Conservation (phyloP, 2,113 vertebrate species). For the Synchiropus splendidus region DNA sequence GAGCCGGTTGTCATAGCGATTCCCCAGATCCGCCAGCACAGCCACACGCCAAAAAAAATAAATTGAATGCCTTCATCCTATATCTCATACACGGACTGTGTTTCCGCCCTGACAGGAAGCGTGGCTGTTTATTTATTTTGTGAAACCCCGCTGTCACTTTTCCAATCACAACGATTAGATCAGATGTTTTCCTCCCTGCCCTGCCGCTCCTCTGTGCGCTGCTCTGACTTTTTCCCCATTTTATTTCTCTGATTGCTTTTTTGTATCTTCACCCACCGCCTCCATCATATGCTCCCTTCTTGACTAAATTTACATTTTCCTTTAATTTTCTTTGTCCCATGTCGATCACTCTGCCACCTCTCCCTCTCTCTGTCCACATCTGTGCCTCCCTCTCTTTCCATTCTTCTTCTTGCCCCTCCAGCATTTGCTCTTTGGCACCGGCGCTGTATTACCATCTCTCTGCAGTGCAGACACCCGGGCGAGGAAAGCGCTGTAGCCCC, state of each 20-base stretch:
- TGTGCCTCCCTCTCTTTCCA: slow-evolving; percentile 1
- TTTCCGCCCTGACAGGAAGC: slow-evolving; percentile 14
- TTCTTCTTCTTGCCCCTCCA: slow-evolving; percentile 6
- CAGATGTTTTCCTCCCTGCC: slow-evolving; percentile 8
- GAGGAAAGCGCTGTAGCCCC: slow-evolving; percentile 27
- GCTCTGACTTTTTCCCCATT: neutral
- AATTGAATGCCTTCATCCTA: slow-evolving; percentile 21
- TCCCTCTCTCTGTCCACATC: slow-evolving; percentile 9
- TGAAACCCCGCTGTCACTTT: slow-evolving; percentile 8
- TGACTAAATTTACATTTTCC: slow-evolving; percentile 1
- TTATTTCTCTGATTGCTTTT: neutral
- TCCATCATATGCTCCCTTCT: neutral
- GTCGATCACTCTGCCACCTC: slow-evolving; percentile 3
- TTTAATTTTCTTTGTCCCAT: slow-evolving; percentile 1
- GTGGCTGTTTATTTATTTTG: slow-evolving; percentile 7
- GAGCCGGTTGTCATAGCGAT: too few species aligned
- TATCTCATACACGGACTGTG: slow-evolving; percentile 9
- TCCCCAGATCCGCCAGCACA: too few species aligned
- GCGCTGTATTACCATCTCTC: slow-evolving; percentile 35
- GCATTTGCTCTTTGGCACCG: slow-evolving; percentile 27
- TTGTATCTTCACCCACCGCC: neutral
- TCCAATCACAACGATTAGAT: slow-evolving; percentile 42
- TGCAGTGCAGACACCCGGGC: slow-evolving; percentile 39
- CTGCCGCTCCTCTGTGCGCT: neutral
- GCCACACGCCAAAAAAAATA: slow-evolving; percentile 15